Evolutionary conservation across 2,797 vertebrate species (phyloP).

Genomic region (Anabas testudineus): DNA sequence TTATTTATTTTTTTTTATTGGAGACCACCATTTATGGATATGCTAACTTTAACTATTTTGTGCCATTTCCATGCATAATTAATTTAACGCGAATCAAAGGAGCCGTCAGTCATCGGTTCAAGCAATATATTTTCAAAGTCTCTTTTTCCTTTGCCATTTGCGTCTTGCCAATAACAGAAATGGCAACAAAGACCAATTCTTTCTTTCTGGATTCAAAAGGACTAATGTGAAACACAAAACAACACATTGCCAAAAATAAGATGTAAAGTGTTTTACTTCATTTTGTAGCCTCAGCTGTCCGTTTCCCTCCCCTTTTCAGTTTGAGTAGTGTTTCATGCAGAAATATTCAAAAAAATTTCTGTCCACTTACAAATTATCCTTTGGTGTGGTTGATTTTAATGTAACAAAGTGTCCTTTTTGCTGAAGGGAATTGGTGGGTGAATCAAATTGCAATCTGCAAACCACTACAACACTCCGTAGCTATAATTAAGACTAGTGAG

Average conservation of each 20-base stretch:
- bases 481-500: constrained; percentile 25
- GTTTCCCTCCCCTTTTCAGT: not conserved
- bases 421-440: not conserved
- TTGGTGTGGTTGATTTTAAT: constrained; percentile 2
- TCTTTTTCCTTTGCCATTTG: constrained; percentile 12
- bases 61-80: constrained; percentile 34
- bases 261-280: not conserved
- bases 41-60: not conserved
- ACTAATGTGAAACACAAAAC: constrained; percentile 41
- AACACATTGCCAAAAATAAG: constrained; percentile 25
- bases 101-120: constrained; percentile 24
- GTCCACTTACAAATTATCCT: not conserved
- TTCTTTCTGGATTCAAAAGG: constrained; percentile 39
- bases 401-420: not conserved
- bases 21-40: not conserved
- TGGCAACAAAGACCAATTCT: constrained; percentile 35
- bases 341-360: not conserved
- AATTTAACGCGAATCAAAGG: constrained; percentile 24
- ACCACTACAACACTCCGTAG: not conserved
- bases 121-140: constrained; percentile 35
- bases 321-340: constrained; percentile 11
- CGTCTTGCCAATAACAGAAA: constrained; percentile 30
- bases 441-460: constrained; percentile 23
- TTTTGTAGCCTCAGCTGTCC: constrained; percentile 7
- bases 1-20: not conserved